phyloP scores from a whole-genome alignment of 1,140 invertebrate genomes.

The Eupristina koningsbergeri region DNA sequence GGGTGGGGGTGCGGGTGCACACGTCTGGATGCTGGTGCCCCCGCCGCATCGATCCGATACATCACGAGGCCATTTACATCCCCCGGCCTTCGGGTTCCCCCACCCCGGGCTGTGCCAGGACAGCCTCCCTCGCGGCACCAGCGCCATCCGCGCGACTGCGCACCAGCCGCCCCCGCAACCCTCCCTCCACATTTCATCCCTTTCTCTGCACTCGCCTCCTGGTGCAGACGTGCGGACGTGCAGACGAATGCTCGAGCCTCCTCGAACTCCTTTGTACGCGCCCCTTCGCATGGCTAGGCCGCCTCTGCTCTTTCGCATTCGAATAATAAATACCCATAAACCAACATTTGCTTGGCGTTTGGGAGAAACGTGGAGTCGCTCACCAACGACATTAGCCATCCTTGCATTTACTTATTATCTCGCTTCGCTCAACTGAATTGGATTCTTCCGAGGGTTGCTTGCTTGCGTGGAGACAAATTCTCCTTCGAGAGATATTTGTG shows the following conservation, averaged over 20 bases:
- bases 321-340: neutral
- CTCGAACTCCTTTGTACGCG: too few relatives aligned
- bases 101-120: neutral
- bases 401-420: neutral
- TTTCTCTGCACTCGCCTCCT: neutral
- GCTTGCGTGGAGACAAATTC: too few relatives aligned
- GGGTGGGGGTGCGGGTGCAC: neutral
- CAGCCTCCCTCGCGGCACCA: neutral
- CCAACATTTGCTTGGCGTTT: too few relatives aligned
- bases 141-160: neutral
- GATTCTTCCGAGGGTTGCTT: too few relatives aligned
- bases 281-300: too few relatives aligned
- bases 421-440: too few relatives aligned
- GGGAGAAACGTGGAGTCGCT: neutral
- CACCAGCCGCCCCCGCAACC: neutral
- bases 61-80: slow-evolving; percentile 74
- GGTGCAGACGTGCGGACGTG: too few relatives aligned
- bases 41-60: slow-evolving; percentile 73
- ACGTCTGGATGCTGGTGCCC: slow-evolving; percentile 53
- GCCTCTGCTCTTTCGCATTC: neutral
- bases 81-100: slow-evolving; percentile 56
- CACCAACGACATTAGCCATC: neutral
- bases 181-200: neutral
- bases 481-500: too few relatives aligned
- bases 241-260: too few relatives aligned